These are phyloP conservation scores for Lasioglossum leucozonium DNA, from an alignment of 2,888 invertebrate genomes.

Conservation along the genomic window DNA sequence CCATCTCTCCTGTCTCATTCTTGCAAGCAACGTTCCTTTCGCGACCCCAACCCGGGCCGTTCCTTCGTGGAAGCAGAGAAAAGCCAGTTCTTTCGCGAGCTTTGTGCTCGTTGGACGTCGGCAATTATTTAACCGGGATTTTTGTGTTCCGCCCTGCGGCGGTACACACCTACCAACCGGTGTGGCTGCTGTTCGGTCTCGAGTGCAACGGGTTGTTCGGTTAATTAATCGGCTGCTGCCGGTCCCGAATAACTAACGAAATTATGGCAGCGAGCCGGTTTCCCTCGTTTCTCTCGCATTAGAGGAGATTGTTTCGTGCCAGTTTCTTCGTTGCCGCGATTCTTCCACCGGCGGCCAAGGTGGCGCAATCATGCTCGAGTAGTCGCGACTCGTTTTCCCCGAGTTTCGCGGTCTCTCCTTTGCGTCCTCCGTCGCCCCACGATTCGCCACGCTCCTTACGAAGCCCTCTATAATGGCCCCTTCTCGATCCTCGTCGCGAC, in stretches of 20 bases:
- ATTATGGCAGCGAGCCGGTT: conserved; percentile 69
- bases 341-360: background rate
- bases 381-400: conserved; percentile 39
- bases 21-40: conserved; percentile 9
- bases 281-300: conserved; percentile 7
- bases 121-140: conserved; percentile 76
- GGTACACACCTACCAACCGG: conserved; percentile 29
- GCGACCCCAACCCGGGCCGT: conserved; percentile 14
- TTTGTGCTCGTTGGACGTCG: conserved; percentile 45
- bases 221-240: conserved; percentile 76
- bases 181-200: conserved; percentile 50
- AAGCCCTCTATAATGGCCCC: conserved; percentile 75
- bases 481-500: conserved; percentile 54
- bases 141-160: conserved; percentile 56
- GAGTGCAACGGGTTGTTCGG: conserved; percentile 70
- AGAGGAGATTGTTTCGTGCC: conserved; percentile 32
- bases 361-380: conserved; percentile 27
- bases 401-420: conserved; percentile 57
- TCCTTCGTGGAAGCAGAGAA: conserved; percentile 21
- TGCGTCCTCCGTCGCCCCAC: background rate
- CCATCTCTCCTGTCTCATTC: background rate
- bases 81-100: conserved; percentile 37
- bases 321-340: conserved; percentile 52
- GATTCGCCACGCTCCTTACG: conserved; percentile 58
- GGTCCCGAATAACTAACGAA: conserved; percentile 77